Conservation (phyloP, 2,113 vertebrate genomes). For the Corvus cornix region DNA sequence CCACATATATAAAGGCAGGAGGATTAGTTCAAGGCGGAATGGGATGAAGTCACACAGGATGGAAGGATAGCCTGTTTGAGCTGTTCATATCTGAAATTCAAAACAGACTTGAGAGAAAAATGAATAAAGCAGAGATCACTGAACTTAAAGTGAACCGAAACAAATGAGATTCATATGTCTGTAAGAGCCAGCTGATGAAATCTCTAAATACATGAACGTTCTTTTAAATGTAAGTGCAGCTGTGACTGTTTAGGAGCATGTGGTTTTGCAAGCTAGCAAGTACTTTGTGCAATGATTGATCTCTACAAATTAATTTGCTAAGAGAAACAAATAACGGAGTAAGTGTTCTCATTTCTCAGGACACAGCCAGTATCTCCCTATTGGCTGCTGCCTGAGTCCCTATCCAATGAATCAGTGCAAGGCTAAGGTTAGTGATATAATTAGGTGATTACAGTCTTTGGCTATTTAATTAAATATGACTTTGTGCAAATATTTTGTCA, state of each 20-base stretch:
- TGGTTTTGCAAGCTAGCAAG: not conserved
- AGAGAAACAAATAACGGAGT: slow-evolving; percentile 13
- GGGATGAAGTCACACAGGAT: not conserved
- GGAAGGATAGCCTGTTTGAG: not conserved
- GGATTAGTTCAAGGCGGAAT: not conserved
- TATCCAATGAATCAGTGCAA: not conserved
- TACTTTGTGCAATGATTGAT: not conserved
- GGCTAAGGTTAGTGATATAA: not conserved
- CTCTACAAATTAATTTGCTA: slow-evolving; percentile 7
- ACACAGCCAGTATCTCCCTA: not conserved
- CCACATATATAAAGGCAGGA: not conserved
- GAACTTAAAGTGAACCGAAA: slow-evolving; percentile 50
- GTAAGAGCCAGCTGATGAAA: not conserved
- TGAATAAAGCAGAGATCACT: slow-evolving; percentile 25
- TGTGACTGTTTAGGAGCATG: not conserved
- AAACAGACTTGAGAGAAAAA: slow-evolving; percentile 18
- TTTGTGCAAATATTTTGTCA: not conserved
- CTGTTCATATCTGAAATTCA: slow-evolving; percentile 43
- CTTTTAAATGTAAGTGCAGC: not conserved
- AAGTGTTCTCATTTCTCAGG: slow-evolving; percentile 20
- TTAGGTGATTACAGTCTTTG: not conserved
- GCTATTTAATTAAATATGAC: slow-evolving; percentile 28
- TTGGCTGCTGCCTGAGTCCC: not conserved
- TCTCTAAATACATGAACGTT: not conserved
- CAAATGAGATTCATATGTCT: slow-evolving; percentile 27